phyloP scores from a whole-genome alignment of 2,888 invertebrate species.

The Horisme vitalbata region DNA sequence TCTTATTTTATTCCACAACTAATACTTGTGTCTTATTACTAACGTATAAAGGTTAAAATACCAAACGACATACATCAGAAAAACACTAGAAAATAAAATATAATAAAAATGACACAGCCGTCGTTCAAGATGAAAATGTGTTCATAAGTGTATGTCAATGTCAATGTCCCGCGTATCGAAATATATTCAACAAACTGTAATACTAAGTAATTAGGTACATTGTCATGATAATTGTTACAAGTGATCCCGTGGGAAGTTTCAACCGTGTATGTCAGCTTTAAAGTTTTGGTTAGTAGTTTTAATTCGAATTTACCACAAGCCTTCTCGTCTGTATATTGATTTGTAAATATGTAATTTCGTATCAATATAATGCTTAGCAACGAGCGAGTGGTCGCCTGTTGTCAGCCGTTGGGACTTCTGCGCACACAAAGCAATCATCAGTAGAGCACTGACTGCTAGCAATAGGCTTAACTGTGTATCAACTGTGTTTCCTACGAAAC shows the following conservation, averaged over 20 bases:
- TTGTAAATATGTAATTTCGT: slow-evolving; percentile 77
- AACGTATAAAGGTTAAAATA: too few relatives aligned
- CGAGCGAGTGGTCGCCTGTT: slow-evolving; percentile 67
- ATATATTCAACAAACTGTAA: too few relatives aligned
- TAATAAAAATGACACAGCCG: slow-evolving; percentile 5
- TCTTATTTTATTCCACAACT: too few relatives aligned
- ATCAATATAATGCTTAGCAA: slow-evolving; percentile 71
- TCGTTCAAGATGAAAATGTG: too few relatives aligned
- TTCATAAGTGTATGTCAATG: too few relatives aligned
- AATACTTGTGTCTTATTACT: too few relatives aligned
- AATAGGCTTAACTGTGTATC: too few relatives aligned
- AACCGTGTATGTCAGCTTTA: slow-evolving; percentile 45
- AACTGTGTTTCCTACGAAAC: too few relatives aligned
- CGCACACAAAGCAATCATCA: slow-evolving; percentile 55
- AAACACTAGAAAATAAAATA: too few relatives aligned
- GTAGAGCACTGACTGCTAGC: slow-evolving; percentile 30
- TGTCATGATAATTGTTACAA: background rate
- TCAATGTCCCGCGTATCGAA: too few relatives aligned
- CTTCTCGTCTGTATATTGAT: slow-evolving; percentile 70
- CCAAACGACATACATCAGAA: too few relatives aligned
- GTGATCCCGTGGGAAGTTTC: slow-evolving; percentile 47
- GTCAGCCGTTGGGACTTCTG: slow-evolving; percentile 75
- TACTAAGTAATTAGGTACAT: too few relatives aligned
- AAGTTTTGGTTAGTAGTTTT: slow-evolving; percentile 54
- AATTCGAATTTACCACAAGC: slow-evolving; percentile 65